Conservation (phyloP, 2,888 invertebrate species). For the Panzeria rudis region DNA sequence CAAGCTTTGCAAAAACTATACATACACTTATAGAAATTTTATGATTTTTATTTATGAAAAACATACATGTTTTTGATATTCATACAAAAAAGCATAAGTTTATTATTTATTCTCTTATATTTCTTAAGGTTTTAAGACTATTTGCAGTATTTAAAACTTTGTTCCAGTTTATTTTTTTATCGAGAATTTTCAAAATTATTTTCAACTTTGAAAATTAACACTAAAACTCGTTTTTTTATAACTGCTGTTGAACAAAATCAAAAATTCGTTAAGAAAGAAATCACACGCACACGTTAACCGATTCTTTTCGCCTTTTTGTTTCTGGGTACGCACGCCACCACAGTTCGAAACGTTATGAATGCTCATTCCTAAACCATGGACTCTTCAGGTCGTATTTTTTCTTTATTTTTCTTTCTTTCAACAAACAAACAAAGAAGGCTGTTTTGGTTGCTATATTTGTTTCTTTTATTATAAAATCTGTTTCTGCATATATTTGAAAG, state of each 20-base stretch:
- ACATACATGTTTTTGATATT: not conserved
- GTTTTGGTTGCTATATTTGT: conserved; percentile 36
- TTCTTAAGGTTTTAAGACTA: not conserved
- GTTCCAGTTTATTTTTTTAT: not conserved
- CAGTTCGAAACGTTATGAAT: conserved; percentile 78
- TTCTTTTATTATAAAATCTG: conserved; percentile 3
- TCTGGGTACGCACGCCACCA: conserved; percentile 77
- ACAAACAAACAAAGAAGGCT: conserved; percentile 26
- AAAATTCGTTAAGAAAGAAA: conserved; percentile 51
- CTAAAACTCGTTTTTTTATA: conserved; percentile 59
- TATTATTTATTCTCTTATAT: not conserved
- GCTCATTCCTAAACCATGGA: conserved; percentile 75
- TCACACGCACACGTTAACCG: conserved; percentile 34
- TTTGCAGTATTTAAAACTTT: not conserved
- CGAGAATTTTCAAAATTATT: not conserved
- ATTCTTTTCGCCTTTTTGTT: conserved; percentile 31
- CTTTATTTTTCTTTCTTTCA: conserved; percentile 52
- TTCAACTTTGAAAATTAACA: conserved; percentile 12
- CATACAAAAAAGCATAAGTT: not conserved
- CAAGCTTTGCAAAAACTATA: not conserved
- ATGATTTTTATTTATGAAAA: not conserved
- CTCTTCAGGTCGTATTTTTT: conserved; percentile 72
- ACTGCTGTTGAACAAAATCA: not conserved
- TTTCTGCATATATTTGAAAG: conserved; percentile 14
- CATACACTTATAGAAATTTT: conserved; percentile 33